Percentiles rank a stretch among this genome's conserved stretches.
phyloP scores from a whole-genome alignment of 2,797 vertebrate genomes.

The Poecilia velifera region DNA sequence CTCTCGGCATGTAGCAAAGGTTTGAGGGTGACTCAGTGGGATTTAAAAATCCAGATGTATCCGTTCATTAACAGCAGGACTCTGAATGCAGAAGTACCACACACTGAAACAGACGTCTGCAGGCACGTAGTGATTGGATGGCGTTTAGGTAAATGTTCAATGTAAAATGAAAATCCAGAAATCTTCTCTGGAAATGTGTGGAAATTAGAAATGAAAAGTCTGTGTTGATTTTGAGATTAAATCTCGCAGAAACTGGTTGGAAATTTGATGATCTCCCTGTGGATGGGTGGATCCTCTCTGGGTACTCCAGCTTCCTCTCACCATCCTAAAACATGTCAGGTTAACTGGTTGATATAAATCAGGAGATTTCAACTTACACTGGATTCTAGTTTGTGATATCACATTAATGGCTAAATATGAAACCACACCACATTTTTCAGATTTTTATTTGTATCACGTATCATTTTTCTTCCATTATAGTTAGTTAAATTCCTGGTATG shows the following conservation, averaged over 20 bases:
- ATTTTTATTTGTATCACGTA: neutral
- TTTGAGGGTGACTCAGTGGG: constrained; percentile 45
- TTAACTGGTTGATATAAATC: neutral
- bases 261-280: neutral
- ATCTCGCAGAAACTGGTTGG: neutral
- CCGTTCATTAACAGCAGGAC: constrained; percentile 65
- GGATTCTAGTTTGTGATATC: neutral
- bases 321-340: neutral
- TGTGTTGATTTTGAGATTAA: neutral
- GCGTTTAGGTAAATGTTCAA: too few relatives aligned
- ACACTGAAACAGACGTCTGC: neutral
- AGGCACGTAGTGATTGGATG: neutral
- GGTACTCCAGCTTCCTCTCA: neutral
- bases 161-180: neutral
- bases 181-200: neutral
- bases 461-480: neutral
- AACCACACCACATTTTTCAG: neutral
- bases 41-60: constrained; percentile 73
- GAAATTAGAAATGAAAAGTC: neutral
- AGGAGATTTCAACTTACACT: neutral
- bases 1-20: constrained; percentile 30
- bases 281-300: neutral
- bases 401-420: neutral
- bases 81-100: constrained; percentile 36
- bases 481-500: neutral